phyloP scores from a whole-genome alignment of 2,888 invertebrate genomes.

The Blastobasis adustella region DNA sequence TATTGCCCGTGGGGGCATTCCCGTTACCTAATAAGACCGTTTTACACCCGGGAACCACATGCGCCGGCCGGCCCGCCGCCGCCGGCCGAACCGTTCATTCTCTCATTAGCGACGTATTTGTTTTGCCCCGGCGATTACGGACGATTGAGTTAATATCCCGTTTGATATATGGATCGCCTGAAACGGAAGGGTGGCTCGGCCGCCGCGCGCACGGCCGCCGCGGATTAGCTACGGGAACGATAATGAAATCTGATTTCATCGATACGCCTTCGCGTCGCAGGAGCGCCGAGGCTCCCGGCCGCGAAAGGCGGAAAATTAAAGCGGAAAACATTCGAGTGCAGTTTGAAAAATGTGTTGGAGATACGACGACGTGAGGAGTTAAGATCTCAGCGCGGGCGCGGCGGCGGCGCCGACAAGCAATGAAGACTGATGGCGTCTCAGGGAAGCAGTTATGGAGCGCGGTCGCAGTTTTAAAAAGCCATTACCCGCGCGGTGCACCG shows the following conservation, averaged over 20 bases:
- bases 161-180: constrained; percentile 57
- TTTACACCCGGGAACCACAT: constrained; percentile 70
- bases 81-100: constrained; percentile 56
- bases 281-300: neutral
- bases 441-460: constrained; percentile 72
- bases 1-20: constrained; percentile 74
- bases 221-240: constrained; percentile 30
- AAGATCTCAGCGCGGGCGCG: constrained; percentile 53
- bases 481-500: constrained; percentile 69
- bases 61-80: constrained; percentile 42
- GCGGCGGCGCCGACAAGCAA: constrained; percentile 72
- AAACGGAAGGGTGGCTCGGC: constrained; percentile 45
- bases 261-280: constrained; percentile 12
- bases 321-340: constrained; percentile 26
- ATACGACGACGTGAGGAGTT: constrained; percentile 58
- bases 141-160: constrained; percentile 64
- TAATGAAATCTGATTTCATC: constrained; percentile 12
- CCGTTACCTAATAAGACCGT: constrained; percentile 74
- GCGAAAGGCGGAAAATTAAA: constrained; percentile 30
- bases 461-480: constrained; percentile 75
- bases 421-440: constrained; percentile 74
- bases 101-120: constrained; percentile 68
- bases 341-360: constrained; percentile 48
- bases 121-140: constrained; percentile 59
- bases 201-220: constrained; percentile 29